These are phyloP conservation scores for Ctenosaura bakeri DNA, from an alignment of 2,797 vertebrate species.

Conservation along the genomic window DNA sequence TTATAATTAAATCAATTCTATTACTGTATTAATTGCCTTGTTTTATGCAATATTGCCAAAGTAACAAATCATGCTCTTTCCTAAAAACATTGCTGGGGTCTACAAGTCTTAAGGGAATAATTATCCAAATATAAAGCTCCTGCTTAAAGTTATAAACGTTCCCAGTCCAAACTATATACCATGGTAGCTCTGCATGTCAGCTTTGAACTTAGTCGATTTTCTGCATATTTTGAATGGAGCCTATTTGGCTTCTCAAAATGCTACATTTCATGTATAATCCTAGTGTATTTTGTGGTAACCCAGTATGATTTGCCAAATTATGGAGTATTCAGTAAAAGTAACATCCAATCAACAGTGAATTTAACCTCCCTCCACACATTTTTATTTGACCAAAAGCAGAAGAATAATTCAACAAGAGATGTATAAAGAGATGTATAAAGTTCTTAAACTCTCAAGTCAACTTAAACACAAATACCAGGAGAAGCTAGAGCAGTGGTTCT, in stretches of 20 bases:
- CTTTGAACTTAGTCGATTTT: not conserved
- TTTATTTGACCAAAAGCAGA: not conserved
- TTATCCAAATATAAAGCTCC: not conserved
- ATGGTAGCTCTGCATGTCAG: not conserved
- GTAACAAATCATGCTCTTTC: conserved; percentile 46
- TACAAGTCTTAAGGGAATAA: conserved; percentile 27
- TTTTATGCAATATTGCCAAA: conserved; percentile 34
- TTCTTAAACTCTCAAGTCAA: not conserved
- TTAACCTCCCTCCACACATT: not conserved
- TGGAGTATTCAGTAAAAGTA: conserved; percentile 19
- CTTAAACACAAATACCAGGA: not conserved
- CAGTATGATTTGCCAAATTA: not conserved
- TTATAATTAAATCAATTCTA: conserved; percentile 53
- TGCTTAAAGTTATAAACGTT: not conserved
- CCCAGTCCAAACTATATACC: not conserved
- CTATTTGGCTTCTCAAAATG: not conserved
- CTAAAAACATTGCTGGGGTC: conserved; percentile 42
- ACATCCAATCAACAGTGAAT: not conserved
- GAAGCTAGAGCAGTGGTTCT: too few relatives aligned
- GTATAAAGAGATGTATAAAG: not conserved
- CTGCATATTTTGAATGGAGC: not conserved
- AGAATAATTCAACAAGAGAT: not conserved
- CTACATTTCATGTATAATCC: not conserved
- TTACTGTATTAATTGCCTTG: conserved; percentile 18
- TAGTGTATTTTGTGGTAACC: not conserved